These are phyloP conservation scores for Agonopterix subpropinquella DNA, from an alignment of 2,888 invertebrate genomes.

Conservation along the genomic window DNA sequence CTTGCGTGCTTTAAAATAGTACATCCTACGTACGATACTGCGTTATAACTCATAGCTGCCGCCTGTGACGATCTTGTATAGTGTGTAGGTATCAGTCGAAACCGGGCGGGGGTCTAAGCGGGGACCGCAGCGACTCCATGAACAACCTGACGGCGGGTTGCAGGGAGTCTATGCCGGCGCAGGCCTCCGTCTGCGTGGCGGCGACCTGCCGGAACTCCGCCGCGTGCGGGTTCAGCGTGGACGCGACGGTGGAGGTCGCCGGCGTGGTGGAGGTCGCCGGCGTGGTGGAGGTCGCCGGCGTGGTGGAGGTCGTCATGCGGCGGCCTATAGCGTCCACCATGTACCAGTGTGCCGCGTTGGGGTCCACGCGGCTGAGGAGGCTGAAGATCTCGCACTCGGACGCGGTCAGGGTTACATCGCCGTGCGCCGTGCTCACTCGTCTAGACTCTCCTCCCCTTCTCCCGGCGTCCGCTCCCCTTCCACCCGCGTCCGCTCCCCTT, in stretches of 20 bases:
- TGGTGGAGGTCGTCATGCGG: slow-evolving; percentile 14
- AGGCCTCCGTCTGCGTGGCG: not conserved
- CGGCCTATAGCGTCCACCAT: slow-evolving; percentile 35
- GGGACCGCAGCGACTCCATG: not conserved
- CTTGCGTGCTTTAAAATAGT: too few relatives aligned
- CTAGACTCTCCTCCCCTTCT: not conserved
- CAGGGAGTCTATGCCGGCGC: slow-evolving; percentile 4
- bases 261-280: not conserved
- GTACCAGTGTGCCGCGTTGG: slow-evolving; percentile 41
- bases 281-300: not conserved
- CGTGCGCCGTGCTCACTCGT: not conserved
- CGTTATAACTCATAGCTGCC: too few relatives aligned
- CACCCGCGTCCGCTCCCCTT: not conserved
- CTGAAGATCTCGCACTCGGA: slow-evolving; percentile 39
- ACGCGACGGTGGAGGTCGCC: not conserved
- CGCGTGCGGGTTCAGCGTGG: slow-evolving; percentile 40
- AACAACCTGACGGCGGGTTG: slow-evolving; percentile 9
- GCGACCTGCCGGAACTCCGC: slow-evolving; percentile 71
- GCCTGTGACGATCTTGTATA: not conserved
- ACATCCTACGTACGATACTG: too few relatives aligned
- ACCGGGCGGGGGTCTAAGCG: slow-evolving; percentile 9
- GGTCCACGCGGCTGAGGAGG: slow-evolving; percentile 32
- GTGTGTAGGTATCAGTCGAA: slow-evolving; percentile 4
- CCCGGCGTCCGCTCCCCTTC: too few relatives aligned
- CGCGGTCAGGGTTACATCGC: slow-evolving; percentile 27